Percentiles rank a stretch among this genome's conserved stretches.
These are phyloP conservation scores for Apodemus speciosus DNA, from an alignment of 2,113 vertebrate species.

Conservation along the genomic window DNA sequence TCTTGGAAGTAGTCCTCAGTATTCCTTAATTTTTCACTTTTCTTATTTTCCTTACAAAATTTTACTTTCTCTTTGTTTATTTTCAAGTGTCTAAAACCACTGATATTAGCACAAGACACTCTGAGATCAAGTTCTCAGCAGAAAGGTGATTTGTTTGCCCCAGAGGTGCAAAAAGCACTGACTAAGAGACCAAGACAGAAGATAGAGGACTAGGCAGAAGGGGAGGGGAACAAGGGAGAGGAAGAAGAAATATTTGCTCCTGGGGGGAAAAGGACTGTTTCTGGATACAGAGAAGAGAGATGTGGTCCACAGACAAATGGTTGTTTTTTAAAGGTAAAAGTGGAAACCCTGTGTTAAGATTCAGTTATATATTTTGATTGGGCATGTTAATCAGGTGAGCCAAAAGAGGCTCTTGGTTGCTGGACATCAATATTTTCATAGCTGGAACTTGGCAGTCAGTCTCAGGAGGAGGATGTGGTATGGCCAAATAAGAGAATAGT, in stretches of 20 bases:
- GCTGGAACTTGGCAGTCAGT: background rate
- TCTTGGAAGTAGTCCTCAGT: background rate
- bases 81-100: background rate
- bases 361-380: background rate
- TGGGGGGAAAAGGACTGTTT: background rate
- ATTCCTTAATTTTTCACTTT: background rate
- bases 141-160: background rate
- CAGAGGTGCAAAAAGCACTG: background rate
- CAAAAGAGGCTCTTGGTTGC: background rate
- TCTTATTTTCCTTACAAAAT: background rate
- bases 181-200: background rate
- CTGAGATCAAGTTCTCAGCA: background rate
- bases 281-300: background rate
- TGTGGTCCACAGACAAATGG: background rate
- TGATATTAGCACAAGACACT: background rate
- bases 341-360: background rate
- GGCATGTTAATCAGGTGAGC: background rate
- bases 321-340: background rate
- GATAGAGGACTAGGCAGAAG: background rate
- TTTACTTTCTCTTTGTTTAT: background rate
- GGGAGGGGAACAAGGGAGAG: background rate
- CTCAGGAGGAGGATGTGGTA: background rate
- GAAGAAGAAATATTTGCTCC: background rate
- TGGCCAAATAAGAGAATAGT: background rate
- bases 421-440: background rate